Evolutionary conservation across 2,888 invertebrate species (phyloP).

Genomic region (Apamea epomidion): DNA sequence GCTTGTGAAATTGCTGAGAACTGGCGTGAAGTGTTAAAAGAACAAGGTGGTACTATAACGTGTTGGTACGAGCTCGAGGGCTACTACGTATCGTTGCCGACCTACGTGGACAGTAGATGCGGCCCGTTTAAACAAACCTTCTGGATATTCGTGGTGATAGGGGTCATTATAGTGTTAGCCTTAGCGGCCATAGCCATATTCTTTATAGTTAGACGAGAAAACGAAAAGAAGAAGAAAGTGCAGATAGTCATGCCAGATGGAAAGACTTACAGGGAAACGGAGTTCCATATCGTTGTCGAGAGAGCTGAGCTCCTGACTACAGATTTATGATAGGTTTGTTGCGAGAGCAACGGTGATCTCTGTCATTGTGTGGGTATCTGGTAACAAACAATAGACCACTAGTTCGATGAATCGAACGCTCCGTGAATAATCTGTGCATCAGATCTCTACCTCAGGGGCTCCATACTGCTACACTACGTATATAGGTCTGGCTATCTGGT

Average conservation of each 20-base stretch:
- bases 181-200: conserved; percentile 87
- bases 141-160: conserved; percentile 88
- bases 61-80: conserved; percentile 86
- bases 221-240: conserved; percentile 91
- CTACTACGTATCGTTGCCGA: conserved; percentile 82
- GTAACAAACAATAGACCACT: conserved; percentile 54
- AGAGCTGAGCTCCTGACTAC: conserved; percentile 95
- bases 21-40: conserved; percentile 80
- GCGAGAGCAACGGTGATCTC: conserved; percentile 66
- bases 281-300: conserved; percentile 96
- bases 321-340: conserved; percentile 90
- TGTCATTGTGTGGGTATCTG: conserved; percentile 52
- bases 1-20: conserved; percentile 87
- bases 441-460: conserved; percentile 77
- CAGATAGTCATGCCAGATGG: conserved; percentile 95
- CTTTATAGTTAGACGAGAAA: conserved; percentile 85
- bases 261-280: conserved; percentile 95
- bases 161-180: conserved; percentile 85
- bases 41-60: conserved; percentile 81
- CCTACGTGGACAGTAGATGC: conserved; percentile 83
- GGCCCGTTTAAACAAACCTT: conserved; percentile 85
- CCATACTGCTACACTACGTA: conserved; percentile 18
- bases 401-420: conserved; percentile 56
- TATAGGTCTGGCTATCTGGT: conserved; percentile 7
- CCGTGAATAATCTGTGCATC: conserved; percentile 60